Evolutionary conservation across 2,113 vertebrate species (phyloP).

Genomic region (Mionectes macconnelli): DNA sequence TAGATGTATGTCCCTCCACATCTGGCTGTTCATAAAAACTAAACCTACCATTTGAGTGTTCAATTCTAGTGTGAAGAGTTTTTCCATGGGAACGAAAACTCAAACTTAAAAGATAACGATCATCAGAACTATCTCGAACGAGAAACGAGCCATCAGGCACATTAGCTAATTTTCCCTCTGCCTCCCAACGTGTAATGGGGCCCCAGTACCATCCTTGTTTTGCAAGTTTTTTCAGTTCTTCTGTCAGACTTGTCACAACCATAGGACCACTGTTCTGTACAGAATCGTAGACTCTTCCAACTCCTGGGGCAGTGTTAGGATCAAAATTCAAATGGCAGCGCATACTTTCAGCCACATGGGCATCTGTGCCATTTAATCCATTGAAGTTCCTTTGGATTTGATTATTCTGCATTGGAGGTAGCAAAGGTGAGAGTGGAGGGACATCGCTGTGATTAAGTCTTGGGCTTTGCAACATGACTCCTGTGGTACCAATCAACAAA

Average conservation of each 20-base stretch:
- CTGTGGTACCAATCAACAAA: conserved; percentile 85
- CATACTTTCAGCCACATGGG: conserved; percentile 86
- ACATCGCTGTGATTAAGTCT: conserved; percentile 73
- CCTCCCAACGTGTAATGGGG: conserved; percentile 97
- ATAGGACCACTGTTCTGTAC: conserved; percentile 93
- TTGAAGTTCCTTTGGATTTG: conserved; percentile 88
- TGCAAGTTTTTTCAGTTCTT: conserved; percentile 96
- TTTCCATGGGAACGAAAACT: conserved; percentile 97
- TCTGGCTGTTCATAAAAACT: conserved; percentile 99
- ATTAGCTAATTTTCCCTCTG: conserved; percentile 92
- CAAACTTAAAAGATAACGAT: conserved; percentile 94
- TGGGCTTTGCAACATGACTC: conserved; percentile 87
- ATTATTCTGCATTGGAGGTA: conserved; percentile 86
- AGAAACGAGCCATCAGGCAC: conserved; percentile 94
- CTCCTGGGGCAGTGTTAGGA: conserved; percentile 91
- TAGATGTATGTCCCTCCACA: conserved; percentile 95
- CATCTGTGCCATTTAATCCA: conserved; percentile 82
- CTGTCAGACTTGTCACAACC: conserved; percentile 95
- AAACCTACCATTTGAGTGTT: conserved; percentile 97
- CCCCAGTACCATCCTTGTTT: conserved; percentile 99
- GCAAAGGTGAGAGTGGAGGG: conserved; percentile 90
- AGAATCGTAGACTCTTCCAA: conserved; percentile 93
- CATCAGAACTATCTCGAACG: conserved; percentile 95
- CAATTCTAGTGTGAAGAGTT: conserved; percentile 96
- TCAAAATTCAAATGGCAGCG: conserved; percentile 96